phyloP scores from a whole-genome alignment of 64 coral and sea anemone species.

The Stichodactyla mertensii region DNA sequence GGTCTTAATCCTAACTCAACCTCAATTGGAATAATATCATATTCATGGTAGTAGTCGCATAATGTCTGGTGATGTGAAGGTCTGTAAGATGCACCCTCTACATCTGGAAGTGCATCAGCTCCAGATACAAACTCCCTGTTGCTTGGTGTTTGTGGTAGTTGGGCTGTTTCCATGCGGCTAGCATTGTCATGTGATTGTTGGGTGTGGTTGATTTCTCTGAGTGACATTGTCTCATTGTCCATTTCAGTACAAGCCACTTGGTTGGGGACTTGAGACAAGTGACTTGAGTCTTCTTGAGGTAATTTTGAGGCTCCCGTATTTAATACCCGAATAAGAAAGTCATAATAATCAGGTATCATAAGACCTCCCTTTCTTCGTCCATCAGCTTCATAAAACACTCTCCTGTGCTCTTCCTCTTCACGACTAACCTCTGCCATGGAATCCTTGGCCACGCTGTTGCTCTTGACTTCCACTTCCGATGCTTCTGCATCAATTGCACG shows the following conservation, averaged over 20 bases:
- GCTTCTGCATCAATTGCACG: background rate
- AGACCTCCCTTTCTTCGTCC: background rate
- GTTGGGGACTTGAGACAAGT: background rate
- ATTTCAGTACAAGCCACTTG: background rate
- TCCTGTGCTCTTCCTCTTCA: background rate
- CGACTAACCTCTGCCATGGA: background rate
- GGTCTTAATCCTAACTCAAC: constrained; percentile 3
- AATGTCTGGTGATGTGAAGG: background rate
- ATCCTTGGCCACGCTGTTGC: background rate
- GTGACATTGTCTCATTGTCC: background rate
- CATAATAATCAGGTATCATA: background rate
- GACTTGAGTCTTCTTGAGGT: background rate
- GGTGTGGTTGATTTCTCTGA: background rate
- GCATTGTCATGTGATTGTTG: background rate
- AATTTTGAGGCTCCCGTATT: background rate
- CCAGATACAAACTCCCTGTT: background rate
- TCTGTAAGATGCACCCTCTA: background rate
- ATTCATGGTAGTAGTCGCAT: background rate
- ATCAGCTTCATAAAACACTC: background rate
- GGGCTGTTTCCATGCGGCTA: background rate
- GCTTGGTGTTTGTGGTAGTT: background rate
- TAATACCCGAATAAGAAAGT: background rate
- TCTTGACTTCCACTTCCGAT: background rate
- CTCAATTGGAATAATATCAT: constrained; percentile 5
- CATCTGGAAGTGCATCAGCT: background rate